phyloP scores from a whole-genome alignment of 2,113 vertebrate genomes.

The Dascyllus trimaculatus region DNA sequence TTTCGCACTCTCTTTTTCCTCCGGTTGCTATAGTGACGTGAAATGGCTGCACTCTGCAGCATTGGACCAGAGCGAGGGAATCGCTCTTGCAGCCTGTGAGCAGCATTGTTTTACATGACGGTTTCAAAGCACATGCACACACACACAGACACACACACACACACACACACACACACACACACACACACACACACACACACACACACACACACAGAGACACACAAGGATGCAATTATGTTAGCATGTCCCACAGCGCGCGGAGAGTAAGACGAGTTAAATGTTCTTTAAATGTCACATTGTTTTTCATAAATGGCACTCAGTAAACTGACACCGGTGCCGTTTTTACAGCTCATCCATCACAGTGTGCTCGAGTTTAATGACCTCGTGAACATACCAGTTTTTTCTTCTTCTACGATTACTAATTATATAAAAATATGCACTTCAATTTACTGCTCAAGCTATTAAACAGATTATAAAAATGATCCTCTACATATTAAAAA shows the following conservation, averaged over 20 bases:
- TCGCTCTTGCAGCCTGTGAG: conserved; percentile 30
- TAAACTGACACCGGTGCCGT: neutral
- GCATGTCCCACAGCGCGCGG: neutral
- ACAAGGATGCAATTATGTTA: conserved; percentile 27
- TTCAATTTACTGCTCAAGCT: too few relatives aligned
- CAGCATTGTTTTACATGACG: conserved; percentile 58
- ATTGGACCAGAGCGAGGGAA: conserved; percentile 47
- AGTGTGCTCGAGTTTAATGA: neutral
- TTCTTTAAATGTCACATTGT: conserved; percentile 41
- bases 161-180: conserved; percentile 1
- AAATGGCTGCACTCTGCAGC: conserved; percentile 78
- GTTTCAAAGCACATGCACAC: conserved; percentile 6
- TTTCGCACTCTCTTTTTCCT: conserved; percentile 48
- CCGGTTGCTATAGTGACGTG: conserved; percentile 83
- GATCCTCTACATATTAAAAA: too few relatives aligned
- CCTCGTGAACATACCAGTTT: neutral
- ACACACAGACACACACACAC: conserved; percentile 1
- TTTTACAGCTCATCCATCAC: conserved; percentile 1
- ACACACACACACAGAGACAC: conserved; percentile 7
- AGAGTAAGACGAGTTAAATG: conserved; percentile 26
- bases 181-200: conserved; percentile 1
- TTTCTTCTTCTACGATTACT: neutral
- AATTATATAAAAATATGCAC: too few relatives aligned
- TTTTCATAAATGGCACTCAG: conserved; percentile 7
- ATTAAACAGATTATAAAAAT: too few relatives aligned